These are phyloP conservation scores for Grus americana DNA, from an alignment of 2,113 vertebrate species.

Conservation along the genomic window DNA sequence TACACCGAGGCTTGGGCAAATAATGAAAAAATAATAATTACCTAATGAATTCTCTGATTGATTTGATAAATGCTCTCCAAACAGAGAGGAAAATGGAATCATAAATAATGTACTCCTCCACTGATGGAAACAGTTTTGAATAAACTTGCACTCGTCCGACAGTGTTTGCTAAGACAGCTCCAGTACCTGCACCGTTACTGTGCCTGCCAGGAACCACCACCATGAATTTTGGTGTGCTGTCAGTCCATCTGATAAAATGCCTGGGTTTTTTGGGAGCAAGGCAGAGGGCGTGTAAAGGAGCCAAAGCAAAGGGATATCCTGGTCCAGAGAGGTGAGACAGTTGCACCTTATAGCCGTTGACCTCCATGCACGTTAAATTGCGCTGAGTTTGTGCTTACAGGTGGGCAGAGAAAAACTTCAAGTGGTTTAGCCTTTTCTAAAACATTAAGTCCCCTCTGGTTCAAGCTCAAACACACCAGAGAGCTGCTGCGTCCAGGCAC, in stretches of 20 bases:
- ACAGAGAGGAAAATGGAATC: conserved; percentile 35
- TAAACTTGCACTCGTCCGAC: accelerated
- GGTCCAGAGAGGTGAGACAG: neutral
- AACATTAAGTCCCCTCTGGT: neutral
- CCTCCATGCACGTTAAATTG: neutral
- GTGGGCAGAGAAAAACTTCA: neutral
- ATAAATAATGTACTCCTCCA: neutral
- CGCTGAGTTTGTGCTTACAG: neutral
- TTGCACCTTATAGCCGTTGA: neutral
- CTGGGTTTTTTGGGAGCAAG: neutral
- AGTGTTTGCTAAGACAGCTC: neutral
- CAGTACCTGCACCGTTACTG: accelerated
- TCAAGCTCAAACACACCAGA: neutral
- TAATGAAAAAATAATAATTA: conserved; percentile 41
- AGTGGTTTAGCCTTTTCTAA: neutral
- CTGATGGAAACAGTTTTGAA: conserved; percentile 32
- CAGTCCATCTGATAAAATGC: neutral
- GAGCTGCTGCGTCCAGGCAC: neutral
- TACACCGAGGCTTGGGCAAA: conserved; percentile 5
- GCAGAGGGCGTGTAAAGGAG: neutral
- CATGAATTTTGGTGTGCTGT: neutral
- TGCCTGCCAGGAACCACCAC: accelerated
- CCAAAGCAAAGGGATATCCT: neutral
- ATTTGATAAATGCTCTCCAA: conserved; percentile 49
- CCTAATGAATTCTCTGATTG: conserved; percentile 47